These are phyloP conservation scores for Pseudococcus viburni DNA, from an alignment of 2,888 invertebrate species.

Conservation along the genomic window DNA sequence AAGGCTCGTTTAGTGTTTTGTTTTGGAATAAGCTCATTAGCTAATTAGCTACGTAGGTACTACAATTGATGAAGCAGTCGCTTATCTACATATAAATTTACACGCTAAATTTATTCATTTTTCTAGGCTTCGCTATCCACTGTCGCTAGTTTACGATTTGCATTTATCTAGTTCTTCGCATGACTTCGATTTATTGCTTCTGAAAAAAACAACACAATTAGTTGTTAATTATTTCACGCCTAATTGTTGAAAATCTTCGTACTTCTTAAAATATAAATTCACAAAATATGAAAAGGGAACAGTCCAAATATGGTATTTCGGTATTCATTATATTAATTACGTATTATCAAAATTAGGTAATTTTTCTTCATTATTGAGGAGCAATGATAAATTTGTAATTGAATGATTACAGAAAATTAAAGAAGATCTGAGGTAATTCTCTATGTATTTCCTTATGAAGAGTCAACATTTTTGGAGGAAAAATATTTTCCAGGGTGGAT, in stretches of 20 bases:
- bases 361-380: no score
- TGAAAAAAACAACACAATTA: constrained; percentile 69
- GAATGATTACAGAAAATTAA: no score
- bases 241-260: background rate
- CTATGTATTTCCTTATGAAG: no score
- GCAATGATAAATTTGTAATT: no score
- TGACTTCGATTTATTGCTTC: constrained; percentile 71
- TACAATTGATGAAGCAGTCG: constrained; percentile 28
- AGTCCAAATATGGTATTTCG: no score
- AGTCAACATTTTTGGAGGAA: no score
- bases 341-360: no score
- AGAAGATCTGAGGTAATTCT: no score
- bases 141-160: constrained; percentile 25
- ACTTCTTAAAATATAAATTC: no score
- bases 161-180: constrained; percentile 72
- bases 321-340: no score
- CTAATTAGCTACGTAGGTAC: constrained; percentile 4
- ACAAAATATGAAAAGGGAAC: no score
- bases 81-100: constrained; percentile 29
- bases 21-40: background rate
- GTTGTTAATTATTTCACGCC: background rate
- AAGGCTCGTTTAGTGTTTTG: constrained; percentile 28
- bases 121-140: background rate
- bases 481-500: no score
- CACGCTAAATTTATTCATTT: constrained; percentile 20